Evolutionary conservation across 2,113 vertebrate genomes (phyloP).

Genomic region (Dipodomys stephensi): DNA sequence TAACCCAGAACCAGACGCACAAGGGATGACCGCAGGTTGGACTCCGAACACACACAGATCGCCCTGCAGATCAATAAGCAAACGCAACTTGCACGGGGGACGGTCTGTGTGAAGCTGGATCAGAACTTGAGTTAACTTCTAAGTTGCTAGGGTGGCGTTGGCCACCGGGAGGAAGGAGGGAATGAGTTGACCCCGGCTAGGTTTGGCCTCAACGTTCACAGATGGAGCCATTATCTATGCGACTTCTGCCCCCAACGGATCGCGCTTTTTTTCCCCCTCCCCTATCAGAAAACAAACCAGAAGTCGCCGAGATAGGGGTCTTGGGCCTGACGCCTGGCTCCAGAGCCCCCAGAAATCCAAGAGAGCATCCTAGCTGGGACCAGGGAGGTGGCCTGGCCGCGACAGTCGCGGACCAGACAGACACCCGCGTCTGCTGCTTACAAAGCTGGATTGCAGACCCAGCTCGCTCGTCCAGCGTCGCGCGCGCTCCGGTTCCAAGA

Average conservation of each 20-base stretch:
- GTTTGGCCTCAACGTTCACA: constrained; percentile 11
- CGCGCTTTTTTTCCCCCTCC: background rate
- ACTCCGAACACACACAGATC: background rate
- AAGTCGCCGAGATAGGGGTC: constrained; percentile 50
- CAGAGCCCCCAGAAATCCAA: background rate
- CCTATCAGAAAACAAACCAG: constrained; percentile 71
- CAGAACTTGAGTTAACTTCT: constrained; percentile 57
- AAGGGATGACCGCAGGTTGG: background rate
- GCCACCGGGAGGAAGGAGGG: background rate
- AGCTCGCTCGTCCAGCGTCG: background rate
- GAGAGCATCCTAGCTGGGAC: background rate
- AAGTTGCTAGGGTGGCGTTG: background rate
- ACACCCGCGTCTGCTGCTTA: background rate
- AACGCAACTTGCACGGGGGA: background rate
- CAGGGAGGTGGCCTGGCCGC: background rate
- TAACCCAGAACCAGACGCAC: background rate
- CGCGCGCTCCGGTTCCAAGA: constrained; percentile 28
- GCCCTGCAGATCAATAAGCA: background rate
- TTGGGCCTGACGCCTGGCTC: constrained; percentile 44
- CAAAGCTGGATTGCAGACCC: background rate
- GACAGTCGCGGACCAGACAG: background rate
- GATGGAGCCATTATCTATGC: constrained; percentile 1
- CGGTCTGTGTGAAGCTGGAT: background rate
- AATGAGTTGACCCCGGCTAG: background rate
- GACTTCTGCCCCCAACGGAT: constrained; percentile 59